Percentiles rank a stretch among this genome's conserved stretches.
phyloP scores from a whole-genome alignment of 2,888 invertebrate species.

The Charanyca ferruginea region DNA sequence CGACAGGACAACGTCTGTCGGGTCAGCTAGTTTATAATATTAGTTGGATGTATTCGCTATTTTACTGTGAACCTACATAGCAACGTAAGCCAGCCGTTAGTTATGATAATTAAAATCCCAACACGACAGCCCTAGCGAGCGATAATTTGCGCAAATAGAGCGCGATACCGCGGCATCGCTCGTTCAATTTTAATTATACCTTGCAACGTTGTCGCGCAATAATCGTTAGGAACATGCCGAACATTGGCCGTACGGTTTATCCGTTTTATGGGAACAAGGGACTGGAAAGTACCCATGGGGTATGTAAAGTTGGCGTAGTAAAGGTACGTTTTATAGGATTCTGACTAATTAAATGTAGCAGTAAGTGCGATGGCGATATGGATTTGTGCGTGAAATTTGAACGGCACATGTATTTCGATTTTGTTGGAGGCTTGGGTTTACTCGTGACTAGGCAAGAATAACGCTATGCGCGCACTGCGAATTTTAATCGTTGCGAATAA shows the following conservation, averaged over 20 bases:
- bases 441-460: no score
- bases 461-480: no score
- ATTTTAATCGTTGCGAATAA: no score
- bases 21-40: no score
- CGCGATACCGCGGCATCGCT: slow-evolving; percentile 52
- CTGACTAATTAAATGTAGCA: slow-evolving; percentile 39
- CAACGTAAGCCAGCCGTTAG: background rate
- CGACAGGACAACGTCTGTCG: no score
- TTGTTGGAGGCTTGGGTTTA: background rate
- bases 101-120: slow-evolving; percentile 38
- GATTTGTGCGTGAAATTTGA: background rate
- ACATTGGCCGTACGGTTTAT: slow-evolving; percentile 60
- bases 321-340: slow-evolving; percentile 47
- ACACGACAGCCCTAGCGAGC: slow-evolving; percentile 44
- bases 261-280: slow-evolving; percentile 53
- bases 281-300: slow-evolving; percentile 12
- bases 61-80: background rate
- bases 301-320: slow-evolving; percentile 26
- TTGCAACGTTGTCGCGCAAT: slow-evolving; percentile 60
- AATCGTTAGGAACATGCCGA: slow-evolving; percentile 54
- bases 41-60: no score
- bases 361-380: slow-evolving; percentile 4
- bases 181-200: slow-evolving; percentile 66
- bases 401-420: background rate
- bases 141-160: slow-evolving; percentile 61